Conservation (phyloP, 2,113 vertebrate species). For the Gallinago undulata region DNA sequence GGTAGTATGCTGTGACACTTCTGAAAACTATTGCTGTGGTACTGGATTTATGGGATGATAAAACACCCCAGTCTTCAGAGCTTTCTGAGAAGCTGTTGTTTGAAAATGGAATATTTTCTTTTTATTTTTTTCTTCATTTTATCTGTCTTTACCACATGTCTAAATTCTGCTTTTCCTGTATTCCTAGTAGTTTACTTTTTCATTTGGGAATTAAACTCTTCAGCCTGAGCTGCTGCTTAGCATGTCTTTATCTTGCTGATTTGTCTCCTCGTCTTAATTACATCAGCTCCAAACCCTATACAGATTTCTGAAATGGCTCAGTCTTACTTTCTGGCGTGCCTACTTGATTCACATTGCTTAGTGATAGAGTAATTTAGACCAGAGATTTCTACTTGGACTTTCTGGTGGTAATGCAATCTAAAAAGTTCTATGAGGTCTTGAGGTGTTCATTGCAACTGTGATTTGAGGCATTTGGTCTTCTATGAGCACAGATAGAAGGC, state of each 20-base stretch:
- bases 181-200: not conserved
- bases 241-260: not conserved
- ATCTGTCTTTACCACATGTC: not conserved
- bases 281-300: not conserved
- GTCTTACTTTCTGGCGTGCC: not conserved
- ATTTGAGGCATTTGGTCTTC: not conserved
- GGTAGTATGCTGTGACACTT: not conserved
- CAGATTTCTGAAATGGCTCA: not conserved
- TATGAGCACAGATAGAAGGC: too few relatives aligned
- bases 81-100: not conserved
- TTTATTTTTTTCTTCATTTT: not conserved
- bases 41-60: not conserved
- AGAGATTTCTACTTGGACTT: not conserved
- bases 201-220: not conserved
- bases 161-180: not conserved
- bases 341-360: not conserved
- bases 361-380: not conserved
- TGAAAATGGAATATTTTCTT: not conserved
- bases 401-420: not conserved
- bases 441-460: not conserved
- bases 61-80: not conserved
- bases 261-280: not conserved
- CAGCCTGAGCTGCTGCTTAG: not conserved
- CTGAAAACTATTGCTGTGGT: not conserved
- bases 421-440: not conserved